phyloP scores from a whole-genome alignment of 2,113 vertebrate species.

The Ctenomys sociabilis region DNA sequence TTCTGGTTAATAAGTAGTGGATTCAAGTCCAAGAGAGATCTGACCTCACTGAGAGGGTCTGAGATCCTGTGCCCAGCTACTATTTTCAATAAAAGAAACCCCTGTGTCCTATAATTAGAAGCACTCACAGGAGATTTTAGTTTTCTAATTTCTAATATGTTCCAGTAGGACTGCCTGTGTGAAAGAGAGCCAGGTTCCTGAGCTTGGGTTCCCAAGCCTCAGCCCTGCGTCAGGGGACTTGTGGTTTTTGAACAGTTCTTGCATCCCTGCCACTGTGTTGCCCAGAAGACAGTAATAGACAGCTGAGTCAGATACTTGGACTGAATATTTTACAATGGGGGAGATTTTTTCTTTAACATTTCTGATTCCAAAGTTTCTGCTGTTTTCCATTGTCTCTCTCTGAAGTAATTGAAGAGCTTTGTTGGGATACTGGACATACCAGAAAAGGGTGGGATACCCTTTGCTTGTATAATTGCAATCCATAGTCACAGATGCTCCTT shows the following conservation, averaged over 20 bases:
- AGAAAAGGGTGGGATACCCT: slow-evolving; percentile 1
- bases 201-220: not conserved
- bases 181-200: not conserved
- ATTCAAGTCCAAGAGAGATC: not conserved
- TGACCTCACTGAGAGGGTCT: not conserved
- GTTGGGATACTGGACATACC: slow-evolving; percentile 23
- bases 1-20: not conserved
- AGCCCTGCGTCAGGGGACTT: not conserved
- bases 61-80: not conserved
- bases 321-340: not conserved
- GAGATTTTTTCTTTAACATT: slow-evolving; percentile 33
- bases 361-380: not conserved
- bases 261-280: not conserved
- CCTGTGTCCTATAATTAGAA: not conserved
- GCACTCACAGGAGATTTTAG: not conserved
- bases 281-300: not conserved
- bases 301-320: not conserved
- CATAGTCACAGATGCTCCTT: slow-evolving; percentile 2
- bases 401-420: slow-evolving; percentile 43
- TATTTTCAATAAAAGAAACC: slow-evolving; percentile 9
- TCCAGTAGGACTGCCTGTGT: not conserved
- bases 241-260: not conserved
- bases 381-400: slow-evolving; percentile 13
- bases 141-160: not conserved
- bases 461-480: not conserved